Conservation (phyloP, 2,113 vertebrate genomes). For the Lichenostomus cassidix region DNA sequence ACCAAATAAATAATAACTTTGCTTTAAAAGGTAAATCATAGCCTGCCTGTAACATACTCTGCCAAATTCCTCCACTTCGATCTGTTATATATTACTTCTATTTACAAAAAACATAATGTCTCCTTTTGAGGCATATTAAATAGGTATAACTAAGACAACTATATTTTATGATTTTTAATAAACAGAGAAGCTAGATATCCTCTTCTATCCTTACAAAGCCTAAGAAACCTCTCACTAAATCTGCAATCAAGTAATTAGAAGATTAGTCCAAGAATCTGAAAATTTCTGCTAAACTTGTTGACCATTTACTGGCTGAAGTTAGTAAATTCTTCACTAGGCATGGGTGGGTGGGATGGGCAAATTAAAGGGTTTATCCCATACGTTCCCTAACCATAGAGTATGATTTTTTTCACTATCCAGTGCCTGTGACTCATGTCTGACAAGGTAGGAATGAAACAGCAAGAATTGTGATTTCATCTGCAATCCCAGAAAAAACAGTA, state of each 20-base stretch:
- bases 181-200: neutral
- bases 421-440: neutral
- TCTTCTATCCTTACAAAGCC: neutral
- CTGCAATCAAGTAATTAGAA: neutral
- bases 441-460: neutral
- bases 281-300: neutral
- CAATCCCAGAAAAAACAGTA: neutral
- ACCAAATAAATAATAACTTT: neutral
- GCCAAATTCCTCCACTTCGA: neutral
- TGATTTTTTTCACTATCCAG: neutral
- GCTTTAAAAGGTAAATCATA: neutral
- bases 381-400: neutral
- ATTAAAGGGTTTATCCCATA: neutral
- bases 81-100: neutral
- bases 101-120: neutral
- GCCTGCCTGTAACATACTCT: neutral
- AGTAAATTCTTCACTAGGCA: neutral
- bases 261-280: neutral
- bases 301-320: neutral
- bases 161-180: neutral
- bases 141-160: neutral
- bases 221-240: neutral
- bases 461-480: neutral
- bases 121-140: neutral
- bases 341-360: neutral